Percentiles rank a stretch among this genome's conserved stretches.
phyloP scores from a whole-genome alignment of 2,888 invertebrate genomes.

The Lasioglossum lativentre region DNA sequence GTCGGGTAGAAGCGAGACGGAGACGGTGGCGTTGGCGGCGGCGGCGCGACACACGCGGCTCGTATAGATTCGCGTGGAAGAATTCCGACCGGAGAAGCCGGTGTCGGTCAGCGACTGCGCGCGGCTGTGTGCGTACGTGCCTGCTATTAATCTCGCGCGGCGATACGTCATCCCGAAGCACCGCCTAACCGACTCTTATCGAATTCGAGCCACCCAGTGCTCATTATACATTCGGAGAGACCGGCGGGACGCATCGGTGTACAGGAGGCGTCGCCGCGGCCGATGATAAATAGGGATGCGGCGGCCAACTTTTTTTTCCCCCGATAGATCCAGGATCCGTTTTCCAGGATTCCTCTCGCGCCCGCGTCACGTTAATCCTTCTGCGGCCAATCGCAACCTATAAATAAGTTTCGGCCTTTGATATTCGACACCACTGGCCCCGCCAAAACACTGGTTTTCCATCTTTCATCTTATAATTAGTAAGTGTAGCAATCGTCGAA shows the following conservation, averaged over 20 bases:
- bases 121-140: constrained; percentile 39
- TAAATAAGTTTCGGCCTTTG: background rate
- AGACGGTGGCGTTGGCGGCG: background rate
- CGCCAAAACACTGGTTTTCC: background rate
- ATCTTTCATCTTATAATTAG: background rate
- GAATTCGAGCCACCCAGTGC: constrained; percentile 74
- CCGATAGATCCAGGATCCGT: constrained; percentile 5
- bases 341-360: background rate
- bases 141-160: constrained; percentile 66
- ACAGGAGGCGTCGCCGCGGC: constrained; percentile 54
- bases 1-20: background rate
- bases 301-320: constrained; percentile 4
- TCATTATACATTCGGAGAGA: constrained; percentile 67
- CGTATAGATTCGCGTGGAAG: constrained; percentile 61
- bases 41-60: constrained; percentile 16
- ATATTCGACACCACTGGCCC: background rate
- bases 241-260: constrained; percentile 57
- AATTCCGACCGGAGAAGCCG: constrained; percentile 51
- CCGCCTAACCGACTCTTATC: constrained; percentile 75
- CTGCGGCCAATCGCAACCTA: background rate
- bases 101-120: constrained; percentile 56
- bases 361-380: constrained; percentile 3
- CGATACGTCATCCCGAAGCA: constrained; percentile 67
- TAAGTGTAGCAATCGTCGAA: too few relatives aligned
- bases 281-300: constrained; percentile 61